Evolutionary conservation across 2,113 vertebrate species (phyloP).

Genomic region (Addax nasomaculatus): DNA sequence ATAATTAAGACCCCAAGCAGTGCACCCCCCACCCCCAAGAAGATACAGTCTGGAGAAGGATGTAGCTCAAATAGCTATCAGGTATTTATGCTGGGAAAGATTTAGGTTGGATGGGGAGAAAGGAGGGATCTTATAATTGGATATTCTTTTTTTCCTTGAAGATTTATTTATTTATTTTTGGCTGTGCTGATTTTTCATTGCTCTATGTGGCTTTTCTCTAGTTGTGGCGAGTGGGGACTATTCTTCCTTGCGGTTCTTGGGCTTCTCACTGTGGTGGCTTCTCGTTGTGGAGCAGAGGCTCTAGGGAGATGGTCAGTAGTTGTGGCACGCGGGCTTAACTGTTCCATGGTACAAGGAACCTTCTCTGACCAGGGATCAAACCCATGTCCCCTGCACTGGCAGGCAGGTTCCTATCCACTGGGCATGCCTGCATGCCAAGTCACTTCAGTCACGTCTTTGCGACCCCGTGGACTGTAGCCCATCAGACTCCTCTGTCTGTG

Average conservation of each 20-base stretch:
- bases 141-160: not conserved
- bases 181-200: not conserved
- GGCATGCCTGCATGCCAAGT: not conserved
- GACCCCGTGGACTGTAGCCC: not conserved
- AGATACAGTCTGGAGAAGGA: not conserved
- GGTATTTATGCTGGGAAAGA: not conserved
- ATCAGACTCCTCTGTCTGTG: not conserved
- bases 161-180: not conserved
- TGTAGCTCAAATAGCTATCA: not conserved
- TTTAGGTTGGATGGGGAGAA: not conserved
- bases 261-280: not conserved
- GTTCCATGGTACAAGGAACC: not conserved
- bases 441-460: not conserved
- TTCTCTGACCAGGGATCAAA: not conserved
- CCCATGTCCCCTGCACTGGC: not conserved
- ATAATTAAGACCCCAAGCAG: too few species aligned
- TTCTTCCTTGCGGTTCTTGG: not conserved
- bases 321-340: rapidly evolving
- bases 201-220: not conserved
- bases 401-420: not conserved
- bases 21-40: not conserved
- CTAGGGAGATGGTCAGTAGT: not conserved
- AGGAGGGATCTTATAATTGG: not conserved
- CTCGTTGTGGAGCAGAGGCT: not conserved
- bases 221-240: not conserved